Conservation (phyloP, 92 coral and sea anemone species). For the Parazoanthus swiftii region DNA sequence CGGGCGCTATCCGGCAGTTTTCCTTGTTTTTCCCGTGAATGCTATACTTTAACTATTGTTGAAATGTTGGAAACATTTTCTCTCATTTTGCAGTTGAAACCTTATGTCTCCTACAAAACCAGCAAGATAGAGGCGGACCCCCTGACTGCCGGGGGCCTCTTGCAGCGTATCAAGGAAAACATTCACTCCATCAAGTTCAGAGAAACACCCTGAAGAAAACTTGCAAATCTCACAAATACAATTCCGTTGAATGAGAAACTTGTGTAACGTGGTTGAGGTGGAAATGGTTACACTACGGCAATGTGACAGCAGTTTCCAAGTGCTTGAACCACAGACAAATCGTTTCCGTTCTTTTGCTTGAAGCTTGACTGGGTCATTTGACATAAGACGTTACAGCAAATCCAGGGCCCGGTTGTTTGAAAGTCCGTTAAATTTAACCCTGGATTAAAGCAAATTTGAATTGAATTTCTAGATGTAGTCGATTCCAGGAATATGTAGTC, state of each 20-base stretch:
- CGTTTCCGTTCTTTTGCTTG: not conserved
- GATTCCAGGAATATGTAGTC: no score
- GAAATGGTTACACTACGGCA: not conserved
- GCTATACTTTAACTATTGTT: not conserved
- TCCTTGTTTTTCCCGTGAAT: no score
- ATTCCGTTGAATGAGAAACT: not conserved
- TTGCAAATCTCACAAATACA: not conserved
- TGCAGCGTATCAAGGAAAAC: slow-evolving; percentile 70
- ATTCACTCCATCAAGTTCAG: slow-evolving; percentile 69
- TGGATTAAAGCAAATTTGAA: no score
- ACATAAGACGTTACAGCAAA: no score
- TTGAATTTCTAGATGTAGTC: no score
- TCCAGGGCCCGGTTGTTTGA: not conserved
- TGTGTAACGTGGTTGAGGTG: not conserved
- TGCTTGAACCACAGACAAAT: not conserved
- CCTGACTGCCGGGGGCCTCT: slow-evolving; percentile 74
- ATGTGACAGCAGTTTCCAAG: not conserved
- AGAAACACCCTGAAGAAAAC: slow-evolving; percentile 71
- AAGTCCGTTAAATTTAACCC: no score
- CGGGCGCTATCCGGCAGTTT: no score
- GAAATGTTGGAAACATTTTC: not conserved
- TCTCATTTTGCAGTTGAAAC: slow-evolving; percentile 66
- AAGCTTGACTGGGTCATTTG: not conserved
- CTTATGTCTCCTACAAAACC: slow-evolving; percentile 93
- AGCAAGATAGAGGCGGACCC: slow-evolving; percentile 79